A percentile compares a stretch with the other conserved stretches of the same genome.
Conservation (phyloP, 2,888 invertebrate species). For the Idaea dimidiata region DNA sequence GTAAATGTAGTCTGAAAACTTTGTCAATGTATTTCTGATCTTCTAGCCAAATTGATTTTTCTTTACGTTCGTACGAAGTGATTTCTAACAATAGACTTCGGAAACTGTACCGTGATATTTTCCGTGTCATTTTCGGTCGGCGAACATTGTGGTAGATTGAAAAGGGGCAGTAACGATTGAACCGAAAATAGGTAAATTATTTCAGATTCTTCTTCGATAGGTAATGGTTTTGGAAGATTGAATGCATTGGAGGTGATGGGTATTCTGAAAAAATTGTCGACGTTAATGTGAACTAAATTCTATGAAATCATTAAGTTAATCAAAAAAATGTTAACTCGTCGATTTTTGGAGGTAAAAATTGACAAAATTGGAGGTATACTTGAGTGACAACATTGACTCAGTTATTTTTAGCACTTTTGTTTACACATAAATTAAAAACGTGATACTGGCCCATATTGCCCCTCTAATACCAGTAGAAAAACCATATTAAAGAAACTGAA, state of each 20-base stretch:
- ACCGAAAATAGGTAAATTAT: neutral
- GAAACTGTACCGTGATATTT: neutral
- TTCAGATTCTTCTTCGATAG: neutral
- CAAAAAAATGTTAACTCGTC: too few species aligned
- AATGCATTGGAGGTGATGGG: neutral
- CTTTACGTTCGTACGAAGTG: neutral
- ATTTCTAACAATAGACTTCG: neutral
- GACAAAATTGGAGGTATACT: too few species aligned
- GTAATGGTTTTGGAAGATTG: neutral
- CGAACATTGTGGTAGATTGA: neutral
- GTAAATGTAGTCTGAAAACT: neutral
- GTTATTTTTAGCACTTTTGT: too few species aligned
- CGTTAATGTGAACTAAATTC: too few species aligned
- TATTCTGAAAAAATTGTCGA: neutral
- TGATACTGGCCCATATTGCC: too few species aligned
- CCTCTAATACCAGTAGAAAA: too few species aligned
- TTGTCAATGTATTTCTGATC: slow-evolving; percentile 3
- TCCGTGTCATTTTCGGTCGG: neutral
- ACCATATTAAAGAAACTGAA: too few species aligned
- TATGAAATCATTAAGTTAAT: too few species aligned
- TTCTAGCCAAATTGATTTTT: slow-evolving; percentile 4
- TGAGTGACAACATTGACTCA: too few species aligned
- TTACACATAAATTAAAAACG: too few species aligned
- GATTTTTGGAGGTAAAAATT: too few species aligned
- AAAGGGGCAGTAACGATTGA: neutral